Base-by-base conservation (phyloP, 2,888 invertebrate species). In the Dryobota labecula region DNA sequence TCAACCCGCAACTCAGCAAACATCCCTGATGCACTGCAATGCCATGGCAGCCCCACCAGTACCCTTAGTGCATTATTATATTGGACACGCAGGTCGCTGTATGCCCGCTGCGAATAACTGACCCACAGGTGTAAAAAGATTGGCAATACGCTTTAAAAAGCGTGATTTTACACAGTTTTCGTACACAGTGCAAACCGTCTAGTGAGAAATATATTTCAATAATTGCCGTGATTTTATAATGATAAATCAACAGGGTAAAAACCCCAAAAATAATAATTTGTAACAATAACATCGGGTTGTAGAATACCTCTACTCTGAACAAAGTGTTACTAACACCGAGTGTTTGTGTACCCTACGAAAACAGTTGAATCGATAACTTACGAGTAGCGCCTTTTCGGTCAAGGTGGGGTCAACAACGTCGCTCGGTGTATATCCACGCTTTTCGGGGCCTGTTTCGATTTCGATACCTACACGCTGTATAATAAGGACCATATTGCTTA, bases 331-430 rank as follows among this genome's bases (percentile, higher is more conserved):
- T 45, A 61, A 65, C 68, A 61, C 38, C 43, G 38, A 66, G 51
- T 84, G 80, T 84, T 84, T 75, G 73, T 80, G 69, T 64, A 45
- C 41, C 33, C 7, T 72, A 75, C 66, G 78, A 76, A 80, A 80
- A 84, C 83, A 77, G 64, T 63, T 47, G 51, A 85, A 85, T 85
- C 85, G 81, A 85, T 85, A 85, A 58, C 43, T 62, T 65, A n/a
- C n/a, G n/a, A n/a, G n/a, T n/a, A 70, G 58, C 70, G 61, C 70
- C 54, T 51, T 43, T 54, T 54, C 70, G 77, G 79, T 78, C 81
- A 85, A 85, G 85, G 85, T 72, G 60, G 81, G 85, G 84, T 70
- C 84, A 75, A 78, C 70, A 45, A 71, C 43, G 54, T 36, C 15
- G 66, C 36, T 53, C 60, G 30, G 49, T 49, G 74, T 45, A 11